Percentiles rank a stretch among this genome's conserved stretches.
Conservation (phyloP, 2,888 invertebrate species). For the Spialia ferax region DNA sequence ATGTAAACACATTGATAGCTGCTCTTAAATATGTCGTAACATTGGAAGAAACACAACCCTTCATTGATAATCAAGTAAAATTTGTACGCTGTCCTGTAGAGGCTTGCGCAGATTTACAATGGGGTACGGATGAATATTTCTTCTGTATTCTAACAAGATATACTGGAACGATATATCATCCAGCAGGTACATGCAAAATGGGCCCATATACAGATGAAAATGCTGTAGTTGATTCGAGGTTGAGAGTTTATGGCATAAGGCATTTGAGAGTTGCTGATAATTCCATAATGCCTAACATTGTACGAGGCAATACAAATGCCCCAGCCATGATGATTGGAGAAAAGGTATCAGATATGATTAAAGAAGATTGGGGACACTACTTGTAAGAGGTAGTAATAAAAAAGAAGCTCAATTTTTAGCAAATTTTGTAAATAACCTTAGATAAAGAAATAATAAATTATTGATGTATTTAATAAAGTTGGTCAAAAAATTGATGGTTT, state of each 20-base stretch:
- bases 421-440: conserved; percentile 9
- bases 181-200: conserved; percentile 75
- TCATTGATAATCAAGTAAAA: conserved; percentile 81
- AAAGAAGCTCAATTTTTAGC: not conserved
- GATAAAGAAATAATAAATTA: not conserved
- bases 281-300: conserved; percentile 93
- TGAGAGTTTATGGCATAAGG: conserved; percentile 65
- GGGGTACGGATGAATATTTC: conserved; percentile 89
- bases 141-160: conserved; percentile 88
- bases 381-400: not conserved
- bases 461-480: conserved; percentile 3
- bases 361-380: conserved; percentile 63
- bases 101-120: conserved; percentile 82
- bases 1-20: conserved; percentile 86
- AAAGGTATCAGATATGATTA: conserved; percentile 70
- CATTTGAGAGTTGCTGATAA: conserved; percentile 91
- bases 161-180: conserved; percentile 83
- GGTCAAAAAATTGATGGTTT: not conserved
- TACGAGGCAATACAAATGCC: conserved; percentile 94
- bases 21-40: conserved; percentile 86
- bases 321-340: conserved; percentile 95
- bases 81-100: conserved; percentile 85
- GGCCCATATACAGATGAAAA: conserved; percentile 67
- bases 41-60: conserved; percentile 85
- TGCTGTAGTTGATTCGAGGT: conserved; percentile 68